Evolutionary conservation across 2,797 vertebrate genomes (phyloP).

Genomic region (Pelobates cultripes): DNA sequence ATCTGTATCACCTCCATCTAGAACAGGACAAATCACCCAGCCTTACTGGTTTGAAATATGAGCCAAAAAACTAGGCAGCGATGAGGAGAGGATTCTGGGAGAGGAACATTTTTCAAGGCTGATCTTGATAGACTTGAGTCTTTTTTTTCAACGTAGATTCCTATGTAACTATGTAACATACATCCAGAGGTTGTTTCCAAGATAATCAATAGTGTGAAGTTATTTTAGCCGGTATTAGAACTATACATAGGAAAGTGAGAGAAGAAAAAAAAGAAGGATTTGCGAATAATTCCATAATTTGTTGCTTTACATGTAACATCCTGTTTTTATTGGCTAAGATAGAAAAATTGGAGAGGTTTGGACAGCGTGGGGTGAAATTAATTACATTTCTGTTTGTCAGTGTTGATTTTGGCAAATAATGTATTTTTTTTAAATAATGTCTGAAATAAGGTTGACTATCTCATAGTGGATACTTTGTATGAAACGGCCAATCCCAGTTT

Average conservation of each 20-base stretch:
- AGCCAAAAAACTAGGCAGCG: neutral
- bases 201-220: neutral
- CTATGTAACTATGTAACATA: no score
- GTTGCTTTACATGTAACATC: slow-evolving; percentile 31
- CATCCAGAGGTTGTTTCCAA: neutral
- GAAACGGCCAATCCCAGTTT: no score
- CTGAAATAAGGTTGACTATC: no score
- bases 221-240: slow-evolving; percentile 32
- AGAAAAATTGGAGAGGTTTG: slow-evolving; percentile 7
- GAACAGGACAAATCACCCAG: no score
- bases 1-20: no score
- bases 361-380: slow-evolving; percentile 45
- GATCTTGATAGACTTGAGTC: no score
- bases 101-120: neutral
- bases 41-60: neutral
- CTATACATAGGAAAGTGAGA: slow-evolving; percentile 16
- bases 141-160: no score
- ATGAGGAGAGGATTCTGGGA: neutral
- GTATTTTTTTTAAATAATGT: slow-evolving; percentile 21
- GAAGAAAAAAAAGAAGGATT: slow-evolving; percentile 20
- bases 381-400: slow-evolving; percentile 46
- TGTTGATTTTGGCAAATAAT: slow-evolving; percentile 47
- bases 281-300: slow-evolving; percentile 34
- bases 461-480: no score
- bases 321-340: slow-evolving; percentile 30